A percentile compares a stretch with the other conserved stretches of the same genome.
Conservation (phyloP, 2,797 vertebrate species). For the Sciaenops ocellatus region DNA sequence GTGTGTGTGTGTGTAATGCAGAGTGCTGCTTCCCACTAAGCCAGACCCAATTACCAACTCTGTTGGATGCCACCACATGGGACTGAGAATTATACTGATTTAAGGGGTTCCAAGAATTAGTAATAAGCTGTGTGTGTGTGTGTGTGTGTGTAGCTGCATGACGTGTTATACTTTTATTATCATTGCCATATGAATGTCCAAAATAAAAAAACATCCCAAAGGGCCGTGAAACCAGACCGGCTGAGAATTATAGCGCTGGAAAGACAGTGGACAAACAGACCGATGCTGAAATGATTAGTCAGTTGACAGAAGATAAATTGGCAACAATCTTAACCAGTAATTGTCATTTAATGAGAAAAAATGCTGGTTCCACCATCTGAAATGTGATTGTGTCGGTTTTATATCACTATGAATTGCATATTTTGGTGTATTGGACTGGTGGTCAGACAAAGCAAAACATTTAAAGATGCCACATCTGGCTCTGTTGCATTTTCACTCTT, state of each 20-base stretch:
- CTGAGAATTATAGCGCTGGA: background rate
- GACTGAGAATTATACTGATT: background rate
- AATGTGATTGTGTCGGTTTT: background rate
- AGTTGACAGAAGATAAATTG: background rate
- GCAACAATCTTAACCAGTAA: background rate
- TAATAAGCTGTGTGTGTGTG: slow-evolving; percentile 11
- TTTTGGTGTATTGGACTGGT: no score
- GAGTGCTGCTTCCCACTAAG: slow-evolving; percentile 9
- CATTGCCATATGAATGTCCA: background rate
- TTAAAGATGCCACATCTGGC: no score
- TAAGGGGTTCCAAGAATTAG: slow-evolving; percentile 15
- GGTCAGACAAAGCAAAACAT: no score
- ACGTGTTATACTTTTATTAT: slow-evolving; percentile 1
- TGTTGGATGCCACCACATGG: slow-evolving; percentile 39
- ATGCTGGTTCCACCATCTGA: background rate
- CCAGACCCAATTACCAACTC: slow-evolving; percentile 46
- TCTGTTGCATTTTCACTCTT: no score
- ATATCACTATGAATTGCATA: no score
- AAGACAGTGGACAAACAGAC: background rate
- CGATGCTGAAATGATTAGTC: background rate
- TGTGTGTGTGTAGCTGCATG: background rate
- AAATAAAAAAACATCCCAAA: slow-evolving; percentile 10
- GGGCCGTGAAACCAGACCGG: background rate
- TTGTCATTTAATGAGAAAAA: background rate
- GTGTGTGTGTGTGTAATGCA: background rate